Conservation (phyloP, 2,797 vertebrate genomes). For the Sebastes steindachneri region DNA sequence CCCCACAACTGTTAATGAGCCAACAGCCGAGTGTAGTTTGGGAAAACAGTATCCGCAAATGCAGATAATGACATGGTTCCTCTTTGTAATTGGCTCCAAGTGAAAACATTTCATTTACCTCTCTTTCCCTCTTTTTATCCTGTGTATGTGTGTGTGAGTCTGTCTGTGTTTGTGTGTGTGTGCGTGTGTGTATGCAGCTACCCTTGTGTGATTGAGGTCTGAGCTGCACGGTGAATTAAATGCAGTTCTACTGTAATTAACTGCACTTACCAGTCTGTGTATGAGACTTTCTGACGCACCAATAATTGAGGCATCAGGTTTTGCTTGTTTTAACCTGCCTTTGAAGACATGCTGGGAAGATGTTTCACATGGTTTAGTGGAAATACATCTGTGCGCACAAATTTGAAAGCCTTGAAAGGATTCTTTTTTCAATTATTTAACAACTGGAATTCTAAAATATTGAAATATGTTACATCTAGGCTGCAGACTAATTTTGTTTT, state of each 20-base stretch:
- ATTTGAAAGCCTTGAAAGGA: slow-evolving; percentile 49
- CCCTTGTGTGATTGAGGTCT: slow-evolving; percentile 69
- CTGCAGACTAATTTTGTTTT: slow-evolving; percentile 37
- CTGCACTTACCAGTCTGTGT: slow-evolving; percentile 80
- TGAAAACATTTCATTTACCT: slow-evolving; percentile 79
- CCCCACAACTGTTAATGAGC: slow-evolving; percentile 75
- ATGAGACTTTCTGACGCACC: slow-evolving; percentile 81
- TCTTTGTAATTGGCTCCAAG: slow-evolving; percentile 78
- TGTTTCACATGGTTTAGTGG: slow-evolving; percentile 63
- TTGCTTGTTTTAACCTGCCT: slow-evolving; percentile 83
- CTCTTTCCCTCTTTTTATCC: slow-evolving; percentile 60
- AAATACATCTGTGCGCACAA: slow-evolving; percentile 59
- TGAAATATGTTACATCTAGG: slow-evolving; percentile 15
- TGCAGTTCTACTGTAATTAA: slow-evolving; percentile 82
- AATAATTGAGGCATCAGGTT: slow-evolving; percentile 82
- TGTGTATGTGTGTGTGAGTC: slow-evolving; percentile 17
- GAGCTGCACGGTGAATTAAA: slow-evolving; percentile 81
- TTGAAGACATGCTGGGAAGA: slow-evolving; percentile 76
- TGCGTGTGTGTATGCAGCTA: slow-evolving; percentile 18
- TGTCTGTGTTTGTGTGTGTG: background rate
- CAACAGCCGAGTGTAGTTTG: slow-evolving; percentile 71
- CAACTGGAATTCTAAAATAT: slow-evolving; percentile 31
- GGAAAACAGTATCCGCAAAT: slow-evolving; percentile 77
- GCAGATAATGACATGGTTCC: slow-evolving; percentile 82
- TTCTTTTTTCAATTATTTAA: slow-evolving; percentile 28